These are phyloP conservation scores for Eretmocerus hayati DNA, from an alignment of 2,888 invertebrate species.

Conservation along the genomic window DNA sequence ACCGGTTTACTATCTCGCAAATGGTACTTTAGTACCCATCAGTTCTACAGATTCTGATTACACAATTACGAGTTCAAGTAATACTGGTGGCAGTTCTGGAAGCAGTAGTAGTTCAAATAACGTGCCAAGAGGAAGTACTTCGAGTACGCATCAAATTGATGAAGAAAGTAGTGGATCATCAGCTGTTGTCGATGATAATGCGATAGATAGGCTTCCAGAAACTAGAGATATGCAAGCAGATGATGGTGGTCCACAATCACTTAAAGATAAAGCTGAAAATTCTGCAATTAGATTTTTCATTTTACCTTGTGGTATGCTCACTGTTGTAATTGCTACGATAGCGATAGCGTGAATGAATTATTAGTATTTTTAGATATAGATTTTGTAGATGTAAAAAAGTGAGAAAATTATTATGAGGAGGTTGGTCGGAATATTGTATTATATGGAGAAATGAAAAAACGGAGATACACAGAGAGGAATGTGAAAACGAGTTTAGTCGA, in stretches of 20 bases:
- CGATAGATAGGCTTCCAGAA: conserved; percentile 42
- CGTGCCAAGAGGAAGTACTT: background rate
- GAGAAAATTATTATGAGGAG: too few species aligned
- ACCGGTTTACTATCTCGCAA: conserved; percentile 69
- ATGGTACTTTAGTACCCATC: conserved; percentile 71
- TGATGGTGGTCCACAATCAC: conserved; percentile 36
- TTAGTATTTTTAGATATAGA: too few species aligned
- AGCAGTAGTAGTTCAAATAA: conserved; percentile 1
- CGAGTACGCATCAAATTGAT: conserved; percentile 29
- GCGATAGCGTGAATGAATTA: too few species aligned
- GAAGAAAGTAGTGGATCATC: conserved; percentile 20
- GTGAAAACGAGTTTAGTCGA: too few species aligned
- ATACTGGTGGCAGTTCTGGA: conserved; percentile 46
- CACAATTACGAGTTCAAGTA: conserved; percentile 40
- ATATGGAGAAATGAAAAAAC: too few species aligned
- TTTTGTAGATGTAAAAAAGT: too few species aligned
- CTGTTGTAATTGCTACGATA: too few species aligned
- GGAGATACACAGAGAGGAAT: too few species aligned
- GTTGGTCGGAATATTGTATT: too few species aligned
- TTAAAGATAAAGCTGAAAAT: conserved; percentile 34
- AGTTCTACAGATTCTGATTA: conserved; percentile 51
- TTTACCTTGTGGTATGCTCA: too few species aligned
- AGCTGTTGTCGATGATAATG: conserved; percentile 42
- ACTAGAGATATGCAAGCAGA: conserved; percentile 43
- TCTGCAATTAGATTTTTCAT: too few species aligned